Evolutionary conservation across 1,140 invertebrate genomes (phyloP).

Genomic region (Drosophila simulans): DNA sequence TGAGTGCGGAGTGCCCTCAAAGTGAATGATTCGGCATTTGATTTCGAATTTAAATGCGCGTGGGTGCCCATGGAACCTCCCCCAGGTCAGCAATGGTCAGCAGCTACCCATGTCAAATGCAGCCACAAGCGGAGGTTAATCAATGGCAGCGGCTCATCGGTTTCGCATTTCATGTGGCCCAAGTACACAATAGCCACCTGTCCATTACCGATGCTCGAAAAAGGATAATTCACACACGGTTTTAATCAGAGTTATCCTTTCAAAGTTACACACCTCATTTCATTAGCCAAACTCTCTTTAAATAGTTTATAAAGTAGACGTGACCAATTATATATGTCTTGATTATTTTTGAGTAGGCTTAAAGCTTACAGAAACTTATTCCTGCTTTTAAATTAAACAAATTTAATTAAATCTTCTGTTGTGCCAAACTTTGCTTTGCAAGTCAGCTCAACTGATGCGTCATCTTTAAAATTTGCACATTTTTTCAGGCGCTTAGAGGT

Average conservation of each 20-base stretch:
- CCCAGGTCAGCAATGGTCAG: background rate
- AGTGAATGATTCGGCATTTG: slow-evolving; percentile 42
- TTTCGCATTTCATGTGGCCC: slow-evolving; percentile 4
- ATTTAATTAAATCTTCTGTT: background rate
- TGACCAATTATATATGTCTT: too few relatives aligned
- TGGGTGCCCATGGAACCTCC: slow-evolving; percentile 26
- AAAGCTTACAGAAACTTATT: too few relatives aligned
- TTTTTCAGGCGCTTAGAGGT: background rate
- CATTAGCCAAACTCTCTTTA: too few relatives aligned
- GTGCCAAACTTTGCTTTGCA: background rate
- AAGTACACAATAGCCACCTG: background rate
- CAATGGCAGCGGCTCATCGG: slow-evolving; percentile 27
- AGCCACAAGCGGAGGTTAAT: slow-evolving; percentile 34
- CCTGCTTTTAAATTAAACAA: background rate
- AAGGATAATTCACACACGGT: background rate
- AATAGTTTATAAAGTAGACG: too few relatives aligned
- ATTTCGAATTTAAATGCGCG: slow-evolving; percentile 40
- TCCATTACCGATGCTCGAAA: background rate
- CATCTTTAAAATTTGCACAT: slow-evolving; percentile 13
- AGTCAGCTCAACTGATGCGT: background rate
- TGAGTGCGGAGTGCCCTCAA: slow-evolving; percentile 25
- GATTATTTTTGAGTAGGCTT: too few relatives aligned
- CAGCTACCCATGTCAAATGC: slow-evolving; percentile 23
- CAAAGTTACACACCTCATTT: background rate
- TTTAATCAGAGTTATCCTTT: background rate